Evolutionary conservation across 2,113 vertebrate genomes (phyloP).

Genomic region (Paracanthobrama guichenoti): DNA sequence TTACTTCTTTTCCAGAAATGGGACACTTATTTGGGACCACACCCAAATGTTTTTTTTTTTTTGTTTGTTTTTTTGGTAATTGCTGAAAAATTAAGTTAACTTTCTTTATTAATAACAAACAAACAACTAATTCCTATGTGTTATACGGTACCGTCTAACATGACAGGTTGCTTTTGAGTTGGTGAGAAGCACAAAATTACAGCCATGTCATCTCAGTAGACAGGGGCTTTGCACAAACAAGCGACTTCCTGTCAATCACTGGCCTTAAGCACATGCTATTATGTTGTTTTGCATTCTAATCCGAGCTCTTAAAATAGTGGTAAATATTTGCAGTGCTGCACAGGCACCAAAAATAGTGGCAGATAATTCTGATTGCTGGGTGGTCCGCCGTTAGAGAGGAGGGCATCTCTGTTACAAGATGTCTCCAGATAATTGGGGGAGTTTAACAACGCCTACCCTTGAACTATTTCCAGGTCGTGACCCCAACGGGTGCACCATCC

Average conservation of each 20-base stretch:
- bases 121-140: slow-evolving; percentile 54
- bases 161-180: slow-evolving; percentile 63
- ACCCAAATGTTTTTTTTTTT: slow-evolving; percentile 27
- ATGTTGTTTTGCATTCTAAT: slow-evolving; percentile 70
- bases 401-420: slow-evolving; percentile 38
- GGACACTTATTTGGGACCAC: slow-evolving; percentile 51
- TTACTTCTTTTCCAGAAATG: slow-evolving; percentile 44
- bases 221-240: slow-evolving; percentile 75
- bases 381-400: slow-evolving; percentile 35
- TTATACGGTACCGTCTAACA: slow-evolving; percentile 62
- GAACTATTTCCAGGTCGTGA: slow-evolving; percentile 58
- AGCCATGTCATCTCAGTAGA: slow-evolving; percentile 74
- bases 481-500: slow-evolving; percentile 36
- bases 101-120: neutral
- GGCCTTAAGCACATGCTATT: slow-evolving; percentile 70
- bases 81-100: neutral
- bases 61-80: slow-evolving; percentile 13
- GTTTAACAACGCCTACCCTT: slow-evolving; percentile 55
- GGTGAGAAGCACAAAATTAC: slow-evolving; percentile 65
- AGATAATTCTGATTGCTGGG: slow-evolving; percentile 43
- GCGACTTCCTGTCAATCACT: slow-evolving; percentile 76
- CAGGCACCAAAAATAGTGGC: slow-evolving; percentile 55
- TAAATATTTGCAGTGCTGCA: slow-evolving; percentile 67
- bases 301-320: slow-evolving; percentile 66
- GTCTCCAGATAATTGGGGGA: slow-evolving; percentile 53